Evolutionary conservation across 1,140 invertebrate species (phyloP).

Genomic region (Zaprionus davidi): DNA sequence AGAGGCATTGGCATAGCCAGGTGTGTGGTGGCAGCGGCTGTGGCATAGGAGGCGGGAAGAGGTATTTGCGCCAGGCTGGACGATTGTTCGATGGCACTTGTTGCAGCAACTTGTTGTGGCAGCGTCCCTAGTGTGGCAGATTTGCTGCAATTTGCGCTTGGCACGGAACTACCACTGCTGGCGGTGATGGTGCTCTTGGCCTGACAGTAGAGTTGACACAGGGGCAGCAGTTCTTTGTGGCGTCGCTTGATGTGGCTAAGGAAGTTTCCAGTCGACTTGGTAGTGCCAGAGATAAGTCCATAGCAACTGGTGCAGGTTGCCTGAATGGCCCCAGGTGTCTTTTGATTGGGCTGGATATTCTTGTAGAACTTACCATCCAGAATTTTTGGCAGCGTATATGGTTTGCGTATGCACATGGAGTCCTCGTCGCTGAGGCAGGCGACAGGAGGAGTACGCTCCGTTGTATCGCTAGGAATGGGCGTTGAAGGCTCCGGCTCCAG

Average conservation of each 20-base stretch:
- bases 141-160: slow-evolving; percentile 22
- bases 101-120: slow-evolving; percentile 1
- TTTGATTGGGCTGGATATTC: slow-evolving; percentile 78
- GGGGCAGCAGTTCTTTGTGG: slow-evolving; percentile 70
- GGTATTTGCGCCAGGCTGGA: slow-evolving; percentile 20
- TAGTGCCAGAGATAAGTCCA: slow-evolving; percentile 75
- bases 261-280: slow-evolving; percentile 79
- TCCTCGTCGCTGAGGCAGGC: slow-evolving; percentile 63
- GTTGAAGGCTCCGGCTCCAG: slow-evolving; percentile 42
- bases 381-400: slow-evolving; percentile 71
- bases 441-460: slow-evolving; percentile 32
- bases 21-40: slow-evolving; percentile 45
- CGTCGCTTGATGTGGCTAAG: slow-evolving; percentile 79
- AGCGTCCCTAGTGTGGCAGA: slow-evolving; percentile 4
- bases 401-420: slow-evolving; percentile 61
- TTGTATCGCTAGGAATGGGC: slow-evolving; percentile 11
- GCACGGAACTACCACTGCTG: slow-evolving; percentile 9
- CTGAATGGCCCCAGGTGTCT: slow-evolving; percentile 76
- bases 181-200: slow-evolving; percentile 54
- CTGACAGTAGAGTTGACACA: slow-evolving; percentile 77
- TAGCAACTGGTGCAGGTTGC: slow-evolving; percentile 79
- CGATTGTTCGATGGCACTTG: slow-evolving; percentile 42
- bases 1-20: slow-evolving; percentile 55
- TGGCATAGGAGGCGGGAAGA: slow-evolving; percentile 38
- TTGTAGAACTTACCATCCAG: slow-evolving; percentile 82